Conservation (phyloP, 2,797 vertebrate genomes). For the Hybognathus amarus region DNA sequence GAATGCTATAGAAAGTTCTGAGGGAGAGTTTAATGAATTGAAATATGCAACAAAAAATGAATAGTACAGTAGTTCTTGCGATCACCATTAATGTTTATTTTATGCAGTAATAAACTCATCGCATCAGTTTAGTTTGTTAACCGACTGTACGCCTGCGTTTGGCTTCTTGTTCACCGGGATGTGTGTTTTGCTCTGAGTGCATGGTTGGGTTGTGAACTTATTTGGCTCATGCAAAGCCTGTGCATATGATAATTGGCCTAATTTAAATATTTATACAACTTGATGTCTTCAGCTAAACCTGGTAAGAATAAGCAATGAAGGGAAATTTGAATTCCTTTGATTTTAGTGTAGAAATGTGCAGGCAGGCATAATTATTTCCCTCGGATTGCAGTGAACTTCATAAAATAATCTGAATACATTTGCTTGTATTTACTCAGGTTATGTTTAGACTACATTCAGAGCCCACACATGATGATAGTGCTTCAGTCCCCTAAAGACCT, state of each 20-base stretch:
- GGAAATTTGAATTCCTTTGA: slow-evolving; percentile 40
- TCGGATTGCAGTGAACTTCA: slow-evolving; percentile 1
- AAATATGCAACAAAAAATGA: not conserved
- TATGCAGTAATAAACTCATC: slow-evolving; percentile 9
- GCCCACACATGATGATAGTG: not conserved
- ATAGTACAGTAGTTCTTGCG: not conserved
- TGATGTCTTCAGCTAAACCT: slow-evolving; percentile 39
- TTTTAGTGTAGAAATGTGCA: slow-evolving; percentile 17
- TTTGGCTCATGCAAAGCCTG: slow-evolving; percentile 35
- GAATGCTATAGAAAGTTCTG: not conserved
- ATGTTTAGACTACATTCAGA: slow-evolving; percentile 16
- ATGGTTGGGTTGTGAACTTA: slow-evolving; percentile 12
- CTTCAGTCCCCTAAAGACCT: slow-evolving; percentile 16
- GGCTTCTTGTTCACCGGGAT: not conserved
- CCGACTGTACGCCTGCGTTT: not conserved
- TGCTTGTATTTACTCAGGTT: slow-evolving; percentile 26
- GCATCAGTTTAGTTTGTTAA: slow-evolving; percentile 21
- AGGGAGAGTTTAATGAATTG: not conserved
- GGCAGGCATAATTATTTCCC: slow-evolving; percentile 22
- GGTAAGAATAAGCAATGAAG: slow-evolving; percentile 43
- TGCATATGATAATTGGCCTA: slow-evolving; percentile 38
- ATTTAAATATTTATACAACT: slow-evolving; percentile 52
- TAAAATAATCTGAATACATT: slow-evolving; percentile 34
- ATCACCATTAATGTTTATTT: not conserved
- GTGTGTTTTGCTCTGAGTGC: slow-evolving; percentile 14